These are phyloP conservation scores for Chelonus insularis DNA, from an alignment of 1,140 invertebrate species.

Conservation along the genomic window DNA sequence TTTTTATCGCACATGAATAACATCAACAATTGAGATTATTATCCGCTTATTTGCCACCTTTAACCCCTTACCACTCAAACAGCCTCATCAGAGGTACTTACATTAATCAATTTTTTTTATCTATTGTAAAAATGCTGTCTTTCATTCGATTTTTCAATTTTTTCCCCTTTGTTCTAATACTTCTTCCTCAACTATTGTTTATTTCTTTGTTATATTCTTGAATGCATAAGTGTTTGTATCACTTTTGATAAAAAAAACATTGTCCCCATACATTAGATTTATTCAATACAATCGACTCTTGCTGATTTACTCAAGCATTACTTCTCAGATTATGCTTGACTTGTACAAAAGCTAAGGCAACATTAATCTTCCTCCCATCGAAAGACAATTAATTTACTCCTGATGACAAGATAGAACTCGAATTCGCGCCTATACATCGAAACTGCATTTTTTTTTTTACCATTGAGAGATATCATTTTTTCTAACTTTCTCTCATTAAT, in stretches of 20 bases:
- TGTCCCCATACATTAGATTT: not conserved
- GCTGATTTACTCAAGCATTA: constrained; percentile 13
- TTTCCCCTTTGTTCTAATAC: not conserved
- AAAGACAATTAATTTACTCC: constrained; percentile 23
- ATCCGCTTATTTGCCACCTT: not conserved
- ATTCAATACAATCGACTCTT: not conserved
- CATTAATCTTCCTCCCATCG: constrained; percentile 29
- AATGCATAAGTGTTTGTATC: constrained; percentile 3
- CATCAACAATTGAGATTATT: not conserved
- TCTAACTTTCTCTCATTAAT: too few relatives aligned
- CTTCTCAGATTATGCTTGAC: constrained; percentile 27
- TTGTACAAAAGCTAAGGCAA: constrained; percentile 55
- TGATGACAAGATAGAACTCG: constrained; percentile 3
- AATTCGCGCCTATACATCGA: constrained; percentile 7
- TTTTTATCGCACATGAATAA: constrained; percentile 5
- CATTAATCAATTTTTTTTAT: constrained; percentile 25
- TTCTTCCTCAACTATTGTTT: not conserved
- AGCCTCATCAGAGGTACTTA: too few relatives aligned
- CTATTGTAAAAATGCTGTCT: constrained; percentile 22
- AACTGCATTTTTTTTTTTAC: not conserved
- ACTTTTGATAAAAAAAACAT: not conserved
- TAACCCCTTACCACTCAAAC: too few relatives aligned
- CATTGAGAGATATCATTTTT: not conserved
- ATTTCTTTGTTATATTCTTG: too few relatives aligned
- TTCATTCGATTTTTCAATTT: constrained; percentile 12